Percentiles rank a stretch among this genome's conserved stretches.
These are phyloP conservation scores for Haplotaxodon microlepis DNA, from an alignment of 2,113 vertebrate genomes.

Conservation along the genomic window DNA sequence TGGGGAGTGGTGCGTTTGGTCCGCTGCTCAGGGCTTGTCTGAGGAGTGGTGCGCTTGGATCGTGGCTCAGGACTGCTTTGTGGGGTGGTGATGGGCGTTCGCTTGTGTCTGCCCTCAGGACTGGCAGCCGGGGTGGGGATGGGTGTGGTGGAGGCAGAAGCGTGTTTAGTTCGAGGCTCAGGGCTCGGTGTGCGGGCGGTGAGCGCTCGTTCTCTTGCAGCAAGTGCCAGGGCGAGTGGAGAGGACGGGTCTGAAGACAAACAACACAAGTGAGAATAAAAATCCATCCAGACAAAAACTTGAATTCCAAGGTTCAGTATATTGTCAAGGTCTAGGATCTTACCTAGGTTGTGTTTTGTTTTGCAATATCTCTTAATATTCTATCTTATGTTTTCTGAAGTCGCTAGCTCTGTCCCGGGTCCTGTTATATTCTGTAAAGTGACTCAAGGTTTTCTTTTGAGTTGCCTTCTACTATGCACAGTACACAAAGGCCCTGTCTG, in stretches of 20 bases:
- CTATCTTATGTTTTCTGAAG: neutral
- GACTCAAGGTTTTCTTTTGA: neutral
- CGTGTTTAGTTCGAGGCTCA: conserved; percentile 55
- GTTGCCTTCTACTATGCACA: neutral
- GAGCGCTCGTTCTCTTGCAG: conserved; percentile 91
- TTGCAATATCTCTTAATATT: neutral
- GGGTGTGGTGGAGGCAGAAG: conserved; percentile 49
- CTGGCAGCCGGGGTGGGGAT: conserved; percentile 73
- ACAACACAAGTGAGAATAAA: neutral
- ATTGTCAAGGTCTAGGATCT: neutral
- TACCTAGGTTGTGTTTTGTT: neutral
- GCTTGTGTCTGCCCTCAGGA: conserved; percentile 75
- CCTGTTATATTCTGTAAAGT: neutral
- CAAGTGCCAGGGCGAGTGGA: conserved; percentile 93
- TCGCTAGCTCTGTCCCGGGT: neutral
- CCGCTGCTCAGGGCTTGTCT: conserved; percentile 69
- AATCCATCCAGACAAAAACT: neutral
- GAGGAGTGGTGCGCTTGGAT: conserved; percentile 73
- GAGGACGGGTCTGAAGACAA: conserved; percentile 81
- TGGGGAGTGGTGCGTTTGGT: conserved; percentile 85
- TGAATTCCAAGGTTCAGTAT: neutral
- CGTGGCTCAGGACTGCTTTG: conserved; percentile 83
- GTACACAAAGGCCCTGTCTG: neutral
- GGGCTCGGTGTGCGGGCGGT: conserved; percentile 86
- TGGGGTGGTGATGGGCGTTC: conserved; percentile 75